Evolutionary conservation across 2,113 vertebrate species (phyloP), one percentile per base, ranked within the genome.

Genomic region (Fregata magnificens): DNA sequence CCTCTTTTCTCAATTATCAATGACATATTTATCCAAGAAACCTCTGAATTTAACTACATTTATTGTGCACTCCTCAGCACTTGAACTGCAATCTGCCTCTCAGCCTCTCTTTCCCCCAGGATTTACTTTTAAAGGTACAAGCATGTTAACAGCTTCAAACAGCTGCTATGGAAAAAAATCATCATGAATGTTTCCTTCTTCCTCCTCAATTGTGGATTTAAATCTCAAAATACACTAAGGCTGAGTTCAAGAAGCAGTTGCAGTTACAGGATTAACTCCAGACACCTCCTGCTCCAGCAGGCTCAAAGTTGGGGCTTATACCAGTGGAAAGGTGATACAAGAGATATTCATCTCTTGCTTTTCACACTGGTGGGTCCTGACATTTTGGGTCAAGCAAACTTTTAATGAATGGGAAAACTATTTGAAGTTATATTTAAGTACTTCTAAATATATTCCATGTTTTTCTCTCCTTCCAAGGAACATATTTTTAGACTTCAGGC

Each of bases 241-340:
- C 90, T 56, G 90, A 67, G 44, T 67, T 84, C 63, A 93, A 92
- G 89, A 79, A 95, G 74, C 93, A 95, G 93, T 95, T 95, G 93
- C 56, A 95, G 86, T 91, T 84, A 81, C 72, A 66, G 86, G 95
- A 96, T 97, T 97, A 97, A 93, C 73, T 95, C 73, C 89, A 96
- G 96, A 93, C 93, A 95, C 86, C 88, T 93, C 86, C 78, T 95
- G 86, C 65, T 79, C 42, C 86, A 76, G 62, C 70, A 89, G 83
- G 52, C 88, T 86, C 16, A 0, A 81, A 69, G 44, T 70, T 34
- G 34, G 32, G 50, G 86, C 93, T 96, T 95, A 95, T 24, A 65
- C 3, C 2, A 91, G 49, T 53, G 83, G 88, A 96, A 97, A 97
- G 95, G 92, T 93, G 94, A 94, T 92, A 95, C 91, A 93, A 82